Evolutionary conservation across 1,140 invertebrate genomes (phyloP).

Genomic region (Acromyrmex charruanus): DNA sequence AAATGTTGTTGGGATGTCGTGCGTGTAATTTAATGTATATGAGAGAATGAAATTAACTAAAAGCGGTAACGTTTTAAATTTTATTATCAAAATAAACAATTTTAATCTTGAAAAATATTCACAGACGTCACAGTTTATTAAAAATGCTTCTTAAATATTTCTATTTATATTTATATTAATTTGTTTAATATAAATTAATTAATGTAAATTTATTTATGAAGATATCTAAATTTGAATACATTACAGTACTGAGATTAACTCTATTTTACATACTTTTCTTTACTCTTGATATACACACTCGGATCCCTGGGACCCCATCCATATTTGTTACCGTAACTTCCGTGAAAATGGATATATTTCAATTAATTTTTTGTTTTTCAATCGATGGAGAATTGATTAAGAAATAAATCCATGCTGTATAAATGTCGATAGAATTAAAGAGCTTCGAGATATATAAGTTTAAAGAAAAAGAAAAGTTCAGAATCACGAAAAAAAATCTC

Average conservation of each 20-base stretch:
- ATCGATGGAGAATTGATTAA: too few relatives aligned
- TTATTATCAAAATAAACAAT: not conserved
- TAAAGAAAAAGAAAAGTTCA: too few relatives aligned
- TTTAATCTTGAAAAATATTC: slow-evolving; percentile 11
- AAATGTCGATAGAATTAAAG: too few relatives aligned
- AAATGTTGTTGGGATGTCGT: not conserved
- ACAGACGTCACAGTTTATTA: not conserved
- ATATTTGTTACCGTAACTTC: too few relatives aligned
- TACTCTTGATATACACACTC: too few relatives aligned
- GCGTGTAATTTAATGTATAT: slow-evolving; percentile 3
- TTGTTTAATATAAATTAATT: not conserved
- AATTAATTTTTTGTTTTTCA: too few relatives aligned
- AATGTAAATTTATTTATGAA: not conserved
- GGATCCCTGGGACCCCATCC: too few relatives aligned
- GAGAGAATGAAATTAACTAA: slow-evolving; percentile 17
- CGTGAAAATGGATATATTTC: too few relatives aligned
- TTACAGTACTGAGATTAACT: not conserved
- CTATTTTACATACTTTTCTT: too few relatives aligned
- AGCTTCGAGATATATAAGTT: too few relatives aligned
- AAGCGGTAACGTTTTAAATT: slow-evolving; percentile 5
- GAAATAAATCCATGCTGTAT: too few relatives aligned
- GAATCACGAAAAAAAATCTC: too few relatives aligned
- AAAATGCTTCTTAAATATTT: not conserved
- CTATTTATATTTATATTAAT: not conserved
- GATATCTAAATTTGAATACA: not conserved